Base-by-base conservation (phyloP, 2,113 vertebrate species). In the Oncorhynchus mykiss region DNA sequence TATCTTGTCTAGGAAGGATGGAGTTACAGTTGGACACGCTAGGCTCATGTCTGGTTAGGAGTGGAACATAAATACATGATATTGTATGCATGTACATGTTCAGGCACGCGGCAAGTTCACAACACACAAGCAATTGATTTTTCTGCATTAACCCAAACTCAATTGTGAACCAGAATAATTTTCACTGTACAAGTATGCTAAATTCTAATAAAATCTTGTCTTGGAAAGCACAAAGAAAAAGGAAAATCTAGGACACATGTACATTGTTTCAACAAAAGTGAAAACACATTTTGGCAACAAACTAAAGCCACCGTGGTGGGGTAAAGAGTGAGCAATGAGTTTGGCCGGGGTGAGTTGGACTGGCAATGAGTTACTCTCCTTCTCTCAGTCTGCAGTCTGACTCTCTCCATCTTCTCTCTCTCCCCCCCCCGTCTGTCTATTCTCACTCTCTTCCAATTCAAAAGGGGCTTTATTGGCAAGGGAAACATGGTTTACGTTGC, bases 81-180 rank as follows among this genome's bases (percentile, higher is more conserved):
- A 24, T 1, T 65, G 11, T 65, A 12, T n/a, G 51, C 49, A 67
- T 34, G 13, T 70, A 73, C 87, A 79, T 73, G 81, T 71, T 66
- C 13, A 0, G 74, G 77, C 84, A 79, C 4, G 80, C 73, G 34
- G 5, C 8, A 29, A 49, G 39, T 51, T 27, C 39, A 74, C 6
- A 51, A 24, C 48, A 51, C 48, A 14, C 13, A 14, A 51, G 48
- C 13, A 51, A 14, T 51, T 24, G 22, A 24, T 24, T 24, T 24
- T 24, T 24, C 22, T 24, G 22, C 22, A 24, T 24, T 24, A 24
- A 24, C 22, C 22, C 22, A 24, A 24, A 24, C 22, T 60, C 20
- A 18, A n/a, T 60, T 60, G 16, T 60, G 20, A n/a, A 60, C 57
- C 16, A 60, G 20, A 18, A 60, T 0, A 34, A 34, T 34, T 34